phyloP scores from a whole-genome alignment of 2,797 vertebrate genomes.

The Eleutherodactylus coqui region DNA sequence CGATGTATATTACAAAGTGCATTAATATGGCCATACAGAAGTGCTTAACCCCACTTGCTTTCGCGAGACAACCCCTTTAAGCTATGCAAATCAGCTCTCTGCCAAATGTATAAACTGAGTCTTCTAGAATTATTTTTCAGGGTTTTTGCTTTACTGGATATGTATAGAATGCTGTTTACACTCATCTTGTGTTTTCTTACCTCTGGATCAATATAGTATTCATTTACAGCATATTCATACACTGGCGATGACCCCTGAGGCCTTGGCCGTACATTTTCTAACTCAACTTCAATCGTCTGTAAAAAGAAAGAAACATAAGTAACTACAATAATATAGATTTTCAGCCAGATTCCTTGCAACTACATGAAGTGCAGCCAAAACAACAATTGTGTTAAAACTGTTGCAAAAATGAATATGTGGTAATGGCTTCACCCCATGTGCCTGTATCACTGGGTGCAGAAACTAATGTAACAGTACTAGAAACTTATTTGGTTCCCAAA shows the following conservation, averaged over 20 bases:
- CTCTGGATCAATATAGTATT: constrained; percentile 78
- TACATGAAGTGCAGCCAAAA: background rate
- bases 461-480: background rate
- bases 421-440: background rate
- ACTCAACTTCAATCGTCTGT: constrained; percentile 84
- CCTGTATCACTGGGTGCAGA: background rate
- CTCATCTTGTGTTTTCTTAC: constrained; percentile 69
- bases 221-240: constrained; percentile 83
- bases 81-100: background rate
- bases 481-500: background rate
- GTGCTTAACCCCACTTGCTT: too few relatives aligned
- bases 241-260: constrained; percentile 97
- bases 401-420: too few relatives aligned
- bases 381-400: background rate
- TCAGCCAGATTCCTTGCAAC: too few relatives aligned
- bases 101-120: background rate
- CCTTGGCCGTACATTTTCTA: constrained; percentile 87
- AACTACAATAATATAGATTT: background rate
- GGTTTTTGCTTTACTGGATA: background rate
- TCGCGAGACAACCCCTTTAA: too few relatives aligned
- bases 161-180: background rate
- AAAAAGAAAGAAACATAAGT: constrained; percentile 33
- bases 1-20: too few relatives aligned
- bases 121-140: background rate
- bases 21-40: too few relatives aligned